phyloP scores from a whole-genome alignment of 2,888 invertebrate species.

The Pyrochroa serraticornis region DNA sequence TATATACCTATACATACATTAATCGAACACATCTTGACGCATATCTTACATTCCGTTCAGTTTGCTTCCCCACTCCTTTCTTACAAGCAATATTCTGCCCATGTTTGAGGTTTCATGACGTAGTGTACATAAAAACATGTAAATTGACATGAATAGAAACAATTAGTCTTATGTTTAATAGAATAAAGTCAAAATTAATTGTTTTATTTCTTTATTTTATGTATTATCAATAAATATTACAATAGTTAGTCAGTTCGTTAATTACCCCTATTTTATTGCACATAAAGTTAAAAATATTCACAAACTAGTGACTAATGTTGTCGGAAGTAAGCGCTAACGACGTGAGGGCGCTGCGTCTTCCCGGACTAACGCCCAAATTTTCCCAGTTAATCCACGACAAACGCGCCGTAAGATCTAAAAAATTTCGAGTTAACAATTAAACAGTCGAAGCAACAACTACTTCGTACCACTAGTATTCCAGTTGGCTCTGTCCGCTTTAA shows the following conservation, averaged over 20 bases:
- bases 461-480: slow-evolving; percentile 95
- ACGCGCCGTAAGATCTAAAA: slow-evolving; percentile 90
- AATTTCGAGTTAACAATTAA: neutral
- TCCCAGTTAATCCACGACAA: slow-evolving; percentile 99
- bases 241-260: slow-evolving; percentile 21
- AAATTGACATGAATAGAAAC: slow-evolving; percentile 36
- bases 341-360: slow-evolving; percentile 81
- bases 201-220: slow-evolving; percentile 48
- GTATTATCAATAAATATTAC: slow-evolving; percentile 45
- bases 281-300: slow-evolving; percentile 5
- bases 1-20: slow-evolving; percentile 28
- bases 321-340: slow-evolving; percentile 81
- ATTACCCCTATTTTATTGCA: slow-evolving; percentile 21
- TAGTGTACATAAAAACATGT: slow-evolving; percentile 49
- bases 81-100: slow-evolving; percentile 38
- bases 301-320: slow-evolving; percentile 47
- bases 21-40: slow-evolving; percentile 20
- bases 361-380: slow-evolving; percentile 92
- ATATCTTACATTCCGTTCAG: slow-evolving; percentile 19
- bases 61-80: slow-evolving; percentile 6
- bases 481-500: slow-evolving; percentile 85
- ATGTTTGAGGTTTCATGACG: slow-evolving; percentile 38
- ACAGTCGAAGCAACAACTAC: neutral
- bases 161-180: slow-evolving; percentile 39
- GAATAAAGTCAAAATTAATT: slow-evolving; percentile 43